A percentile compares a stretch with the other conserved stretches of the same genome.
Evolutionary conservation across 1,140 invertebrate species (phyloP).

Genomic region (Plectrocnemia conspersa): DNA sequence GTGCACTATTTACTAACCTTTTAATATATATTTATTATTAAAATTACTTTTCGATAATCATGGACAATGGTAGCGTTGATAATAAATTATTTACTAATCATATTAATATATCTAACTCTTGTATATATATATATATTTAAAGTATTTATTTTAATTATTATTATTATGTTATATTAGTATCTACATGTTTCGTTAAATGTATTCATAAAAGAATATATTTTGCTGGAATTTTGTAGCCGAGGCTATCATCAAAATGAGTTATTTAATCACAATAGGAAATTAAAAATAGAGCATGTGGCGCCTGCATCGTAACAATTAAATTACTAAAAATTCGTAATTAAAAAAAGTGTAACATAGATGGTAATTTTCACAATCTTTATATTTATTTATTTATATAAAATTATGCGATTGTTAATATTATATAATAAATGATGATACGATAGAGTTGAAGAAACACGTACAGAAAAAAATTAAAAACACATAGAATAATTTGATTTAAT

Average conservation of each 20-base stretch:
- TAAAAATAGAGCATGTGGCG: constrained; percentile 18
- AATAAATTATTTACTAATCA: constrained; percentile 1
- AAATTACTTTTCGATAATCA: constrained; percentile 7
- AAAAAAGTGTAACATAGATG: neutral
- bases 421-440: neutral
- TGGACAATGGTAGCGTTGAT: neutral
- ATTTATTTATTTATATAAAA: neutral
- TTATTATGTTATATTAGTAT: neutral
- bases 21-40: too few relatives aligned
- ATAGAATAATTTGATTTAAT: neutral
- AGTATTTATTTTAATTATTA: neutral
- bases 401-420: neutral
- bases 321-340: constrained; percentile 5
- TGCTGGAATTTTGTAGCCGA: neutral
- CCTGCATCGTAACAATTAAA: constrained; percentile 16
- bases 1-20: constrained; percentile 21
- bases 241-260: neutral
- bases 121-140: neutral
- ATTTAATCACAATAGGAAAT: constrained; percentile 17
- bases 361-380: neutral
- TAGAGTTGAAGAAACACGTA: neutral
- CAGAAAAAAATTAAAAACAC: neutral
- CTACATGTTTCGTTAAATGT: constrained; percentile 10
- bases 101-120: neutral
- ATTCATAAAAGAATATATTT: neutral